A percentile compares a stretch with the other conserved stretches of the same genome.
phyloP scores from a whole-genome alignment of 2,797 vertebrate genomes.

The Enteromius radiatus region DNA sequence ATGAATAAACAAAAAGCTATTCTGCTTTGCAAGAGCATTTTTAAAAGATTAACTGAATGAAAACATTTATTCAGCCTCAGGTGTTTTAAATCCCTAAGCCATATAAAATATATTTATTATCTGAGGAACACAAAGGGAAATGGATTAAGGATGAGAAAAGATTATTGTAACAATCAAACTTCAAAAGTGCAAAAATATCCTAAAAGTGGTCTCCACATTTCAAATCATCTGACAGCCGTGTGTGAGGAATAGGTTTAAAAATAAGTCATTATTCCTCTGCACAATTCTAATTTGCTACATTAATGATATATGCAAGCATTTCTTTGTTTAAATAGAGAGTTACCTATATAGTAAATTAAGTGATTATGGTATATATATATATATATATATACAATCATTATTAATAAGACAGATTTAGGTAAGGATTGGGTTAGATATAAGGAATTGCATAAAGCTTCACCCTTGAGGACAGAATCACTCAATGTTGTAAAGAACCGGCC shows the following conservation, averaged over 20 bases:
- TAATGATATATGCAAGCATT: background rate
- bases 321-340: background rate
- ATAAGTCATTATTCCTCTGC: background rate
- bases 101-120: background rate
- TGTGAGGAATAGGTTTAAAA: background rate
- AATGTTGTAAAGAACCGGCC: background rate
- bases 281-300: background rate
- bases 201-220: background rate
- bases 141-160: slow-evolving; percentile 15
- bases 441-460: background rate
- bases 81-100: background rate
- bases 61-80: slow-evolving; percentile 25
- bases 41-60: background rate
- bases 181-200: background rate
- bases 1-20: background rate
- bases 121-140: background rate
- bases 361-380: background rate
- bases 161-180: slow-evolving; percentile 14
- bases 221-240: background rate
- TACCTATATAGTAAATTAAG: background rate
- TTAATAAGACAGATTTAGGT: background rate
- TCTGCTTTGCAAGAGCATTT: background rate
- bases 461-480: slow-evolving; percentile 1
- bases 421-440: background rate
- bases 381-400: background rate